Evolutionary conservation across 2,113 vertebrate species (phyloP).

Genomic region (Erythrolamprus reginae): DNA sequence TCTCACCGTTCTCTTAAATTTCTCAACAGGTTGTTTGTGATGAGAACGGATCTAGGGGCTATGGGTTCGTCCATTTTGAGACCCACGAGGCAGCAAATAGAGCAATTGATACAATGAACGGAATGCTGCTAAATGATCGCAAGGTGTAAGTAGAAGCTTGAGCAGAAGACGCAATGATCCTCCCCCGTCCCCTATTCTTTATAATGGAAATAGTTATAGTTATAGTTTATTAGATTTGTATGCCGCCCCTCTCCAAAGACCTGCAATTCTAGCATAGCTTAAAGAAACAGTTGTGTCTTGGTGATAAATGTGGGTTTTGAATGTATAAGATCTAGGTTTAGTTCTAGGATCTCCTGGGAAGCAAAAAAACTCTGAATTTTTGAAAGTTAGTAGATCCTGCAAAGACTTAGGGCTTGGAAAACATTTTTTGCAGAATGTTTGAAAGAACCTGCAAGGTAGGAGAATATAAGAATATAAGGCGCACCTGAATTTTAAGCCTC

Average conservation of each 20-base stretch:
- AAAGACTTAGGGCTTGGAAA: too few relatives aligned
- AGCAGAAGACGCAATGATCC: neutral
- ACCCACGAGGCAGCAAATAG: conserved; percentile 87
- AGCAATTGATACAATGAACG: conserved; percentile 93
- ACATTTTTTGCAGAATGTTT: too few relatives aligned
- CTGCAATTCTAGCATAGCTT: neutral
- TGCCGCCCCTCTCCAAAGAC: too few relatives aligned
- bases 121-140: conserved; percentile 93
- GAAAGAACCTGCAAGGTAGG: too few relatives aligned
- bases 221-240: too few relatives aligned
- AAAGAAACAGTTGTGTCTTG: neutral
- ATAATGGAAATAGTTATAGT: neutral
- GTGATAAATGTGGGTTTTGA: neutral
- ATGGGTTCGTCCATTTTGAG: conserved; percentile 97
- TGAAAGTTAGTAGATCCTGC: neutral
- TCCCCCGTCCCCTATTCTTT: neutral
- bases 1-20: fast-evolving
- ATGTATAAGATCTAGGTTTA: neutral
- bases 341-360: neutral
- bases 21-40: conserved; percentile 87
- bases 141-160: conserved; percentile 82
- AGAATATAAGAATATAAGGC: too few relatives aligned
- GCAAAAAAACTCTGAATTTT: neutral
- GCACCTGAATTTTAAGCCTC: too few relatives aligned
- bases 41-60: conserved; percentile 91